Base-by-base conservation (phyloP, 64 coral and sea anemone species). In the Stichodactyla mertensii region DNA sequence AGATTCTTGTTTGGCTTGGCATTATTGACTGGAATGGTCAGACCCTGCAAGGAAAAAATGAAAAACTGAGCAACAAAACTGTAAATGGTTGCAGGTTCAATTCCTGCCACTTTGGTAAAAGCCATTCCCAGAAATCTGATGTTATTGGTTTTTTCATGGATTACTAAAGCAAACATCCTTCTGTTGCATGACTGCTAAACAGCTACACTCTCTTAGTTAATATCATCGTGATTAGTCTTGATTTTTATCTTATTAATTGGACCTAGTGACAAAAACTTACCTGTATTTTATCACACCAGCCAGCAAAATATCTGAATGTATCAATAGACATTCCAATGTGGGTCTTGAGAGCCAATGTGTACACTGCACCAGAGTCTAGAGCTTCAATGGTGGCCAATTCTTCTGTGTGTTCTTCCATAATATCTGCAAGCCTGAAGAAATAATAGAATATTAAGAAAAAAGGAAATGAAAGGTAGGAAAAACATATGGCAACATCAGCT, bases 301-400 rank as follows among this genome's bases (percentile, higher is more conserved):
- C 97, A 59, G 97, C 93, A 93, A 95, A 99, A 82, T 99, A 99
- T 83, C 93, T 80, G 13, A 99, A 27, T 24, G 97, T 99, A 64
- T 95, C 97, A 71, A 99, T 99, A 52, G 97, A 99, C 97, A 99
- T 99, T 24, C 97, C 97, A 62, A 99, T 89, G n/a, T 99, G 97
- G 6, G 97, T 99, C 77, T 99, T 99, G 14, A 99, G 88, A 10
- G 97, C 97, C 13, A 99, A 83, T 4, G 97, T 99, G 77, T 99
- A 99, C 10, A 99, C 97, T 26, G 97, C 97, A 31, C 97, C 97
- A 62, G 97, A 94, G 23, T 99, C 97, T 14, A 99, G 93, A 6
- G 97, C 89, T 67, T 99, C 97, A 69, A 99, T 99, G 10, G 93
- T 95, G 57, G 97, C 97, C 3, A 99, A 31, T 82, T 99, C 97